These are phyloP conservation scores for Zaprionus davidi DNA, from an alignment of 1,140 invertebrate species.

Conservation along the genomic window DNA sequence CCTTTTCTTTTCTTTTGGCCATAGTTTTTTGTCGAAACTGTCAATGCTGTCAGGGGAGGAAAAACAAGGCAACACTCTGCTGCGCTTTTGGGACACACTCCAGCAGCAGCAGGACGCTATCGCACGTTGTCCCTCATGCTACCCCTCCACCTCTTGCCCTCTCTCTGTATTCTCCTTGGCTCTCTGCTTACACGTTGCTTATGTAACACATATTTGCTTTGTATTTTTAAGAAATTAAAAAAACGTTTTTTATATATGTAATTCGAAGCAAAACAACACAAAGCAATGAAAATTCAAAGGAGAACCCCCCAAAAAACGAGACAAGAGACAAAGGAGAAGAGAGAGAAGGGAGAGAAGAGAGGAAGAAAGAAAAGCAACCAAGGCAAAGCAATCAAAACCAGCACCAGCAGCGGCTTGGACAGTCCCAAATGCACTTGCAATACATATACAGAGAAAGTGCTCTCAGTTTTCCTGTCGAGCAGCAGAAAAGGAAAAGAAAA, in stretches of 20 bases:
- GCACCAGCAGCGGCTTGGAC: constrained; percentile 23
- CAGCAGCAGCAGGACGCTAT: neutral
- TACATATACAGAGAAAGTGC: neutral
- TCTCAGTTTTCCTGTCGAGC: neutral
- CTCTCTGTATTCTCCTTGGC: neutral
- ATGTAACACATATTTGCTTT: constrained; percentile 74
- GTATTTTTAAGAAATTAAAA: constrained; percentile 83
- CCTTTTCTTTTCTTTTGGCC: constrained; percentile 39
- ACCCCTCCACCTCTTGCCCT: constrained; percentile 6
- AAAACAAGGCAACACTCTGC: constrained; percentile 47
- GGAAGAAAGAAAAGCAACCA: constrained; percentile 40
- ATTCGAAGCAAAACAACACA: constrained; percentile 47
- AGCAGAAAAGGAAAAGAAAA: neutral
- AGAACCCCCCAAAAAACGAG: constrained; percentile 12
- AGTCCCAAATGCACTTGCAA: constrained; percentile 51
- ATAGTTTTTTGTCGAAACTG: constrained; percentile 81
- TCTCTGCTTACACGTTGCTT: constrained; percentile 34
- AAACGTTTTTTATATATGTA: constrained; percentile 43
- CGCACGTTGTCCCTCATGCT: constrained; percentile 1
- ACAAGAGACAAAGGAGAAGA: neutral
- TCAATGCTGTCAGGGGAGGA: constrained; percentile 74
- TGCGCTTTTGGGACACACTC: constrained; percentile 66
- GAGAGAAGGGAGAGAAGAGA: constrained; percentile 5
- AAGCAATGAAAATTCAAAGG: constrained; percentile 40
- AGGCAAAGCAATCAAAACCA: constrained; percentile 55